Evolutionary conservation across 53 echinoderm and acorn worm species (phyloP).

Genomic region (Pentamera pediparva): DNA sequence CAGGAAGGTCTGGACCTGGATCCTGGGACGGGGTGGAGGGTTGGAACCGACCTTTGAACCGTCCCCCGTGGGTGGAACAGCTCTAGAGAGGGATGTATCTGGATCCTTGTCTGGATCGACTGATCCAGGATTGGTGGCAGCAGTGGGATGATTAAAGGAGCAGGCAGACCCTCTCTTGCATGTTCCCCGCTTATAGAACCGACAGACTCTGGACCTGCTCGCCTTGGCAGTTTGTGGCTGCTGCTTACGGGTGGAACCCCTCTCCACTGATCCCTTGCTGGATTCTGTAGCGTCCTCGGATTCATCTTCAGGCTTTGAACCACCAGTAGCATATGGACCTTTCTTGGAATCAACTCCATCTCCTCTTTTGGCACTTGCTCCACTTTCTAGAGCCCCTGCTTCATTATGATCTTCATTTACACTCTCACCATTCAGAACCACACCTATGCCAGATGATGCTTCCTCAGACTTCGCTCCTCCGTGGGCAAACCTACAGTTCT

Average conservation of each 20-base stretch:
- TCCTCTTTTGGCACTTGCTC: background rate
- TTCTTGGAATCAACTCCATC: background rate
- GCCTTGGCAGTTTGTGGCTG: too few relatives aligned
- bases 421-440: background rate
- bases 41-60: conserved; percentile 11
- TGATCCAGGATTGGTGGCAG: background rate
- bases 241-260: too few relatives aligned
- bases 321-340: too few relatives aligned
- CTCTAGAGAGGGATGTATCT: background rate
- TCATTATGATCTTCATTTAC: background rate
- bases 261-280: background rate
- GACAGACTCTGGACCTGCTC: conserved; percentile 53
- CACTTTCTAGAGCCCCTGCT: background rate
- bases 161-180: conserved; percentile 50
- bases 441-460: background rate
- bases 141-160: conserved; percentile 46
- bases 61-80: background rate
- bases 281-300: background rate
- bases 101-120: background rate
- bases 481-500: conserved; percentile 28
- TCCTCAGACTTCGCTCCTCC: background rate
- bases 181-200: conserved; percentile 51
- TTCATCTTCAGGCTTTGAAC: background rate
- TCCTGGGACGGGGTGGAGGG: conserved; percentile 1
- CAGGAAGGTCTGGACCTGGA: conserved; percentile 23